Evolutionary conservation across 2,113 vertebrate species (phyloP).

Genomic region (Cyanoderma ruficeps): DNA sequence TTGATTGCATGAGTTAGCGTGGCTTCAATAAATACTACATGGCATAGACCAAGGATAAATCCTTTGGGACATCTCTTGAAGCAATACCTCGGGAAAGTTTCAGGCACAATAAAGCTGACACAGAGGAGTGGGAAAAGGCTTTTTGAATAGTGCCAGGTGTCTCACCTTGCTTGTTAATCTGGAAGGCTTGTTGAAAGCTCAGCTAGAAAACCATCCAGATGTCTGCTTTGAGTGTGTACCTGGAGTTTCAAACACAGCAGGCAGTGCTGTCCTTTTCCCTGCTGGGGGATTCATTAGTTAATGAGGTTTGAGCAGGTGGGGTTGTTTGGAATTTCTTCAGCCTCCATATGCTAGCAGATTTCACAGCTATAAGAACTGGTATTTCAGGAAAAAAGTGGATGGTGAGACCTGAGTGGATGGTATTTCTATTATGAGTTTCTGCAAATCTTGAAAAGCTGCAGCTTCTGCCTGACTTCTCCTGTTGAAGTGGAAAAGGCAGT

Average conservation of each 20-base stretch:
- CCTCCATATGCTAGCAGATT: neutral
- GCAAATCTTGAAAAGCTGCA: neutral
- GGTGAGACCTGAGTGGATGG: neutral
- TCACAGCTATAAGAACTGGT: neutral
- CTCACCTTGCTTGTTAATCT: neutral
- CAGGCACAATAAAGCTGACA: neutral
- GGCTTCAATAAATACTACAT: neutral
- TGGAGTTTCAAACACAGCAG: neutral
- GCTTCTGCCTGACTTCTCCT: neutral
- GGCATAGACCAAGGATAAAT: neutral
- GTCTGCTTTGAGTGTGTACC: neutral
- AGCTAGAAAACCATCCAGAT: neutral
- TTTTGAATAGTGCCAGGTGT: neutral
- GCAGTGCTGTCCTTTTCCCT: neutral
- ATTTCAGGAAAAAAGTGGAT: neutral
- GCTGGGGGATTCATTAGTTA: neutral
- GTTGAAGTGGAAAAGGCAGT: neutral
- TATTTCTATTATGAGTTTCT: neutral
- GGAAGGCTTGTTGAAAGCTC: neutral
- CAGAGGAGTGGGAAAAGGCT: neutral
- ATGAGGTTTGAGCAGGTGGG: neutral
- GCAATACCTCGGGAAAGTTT: neutral
- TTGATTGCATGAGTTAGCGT: rapidly evolving
- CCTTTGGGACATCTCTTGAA: neutral
- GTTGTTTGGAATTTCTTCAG: neutral